phyloP scores from a whole-genome alignment of 2,113 vertebrate species.

The Miniopterus natalensis region DNA sequence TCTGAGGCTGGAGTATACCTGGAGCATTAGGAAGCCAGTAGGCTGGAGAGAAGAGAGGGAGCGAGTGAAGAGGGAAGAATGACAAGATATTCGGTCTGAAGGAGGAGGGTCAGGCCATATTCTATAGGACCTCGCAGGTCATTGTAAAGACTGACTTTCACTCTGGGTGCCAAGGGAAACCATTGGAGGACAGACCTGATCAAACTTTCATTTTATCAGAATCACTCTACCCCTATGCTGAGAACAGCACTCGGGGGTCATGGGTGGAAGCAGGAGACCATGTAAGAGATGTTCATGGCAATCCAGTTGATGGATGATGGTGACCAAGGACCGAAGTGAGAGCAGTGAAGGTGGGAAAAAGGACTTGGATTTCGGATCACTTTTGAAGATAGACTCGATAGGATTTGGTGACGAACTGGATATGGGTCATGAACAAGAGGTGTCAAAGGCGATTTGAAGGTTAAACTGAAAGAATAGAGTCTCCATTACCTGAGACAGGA shows the following conservation, averaged over 20 bases:
- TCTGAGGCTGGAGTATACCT: not conserved
- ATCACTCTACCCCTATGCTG: not conserved
- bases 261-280: not conserved
- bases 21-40: not conserved
- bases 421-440: not conserved
- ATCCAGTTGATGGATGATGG: not conserved
- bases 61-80: not conserved
- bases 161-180: not conserved
- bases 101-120: not conserved
- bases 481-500: not conserved
- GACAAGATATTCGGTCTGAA: not conserved
- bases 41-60: not conserved
- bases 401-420: not conserved
- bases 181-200: not conserved
- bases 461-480: not conserved
- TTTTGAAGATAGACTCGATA: not conserved
- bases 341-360: not conserved
- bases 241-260: not conserved
- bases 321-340: not conserved
- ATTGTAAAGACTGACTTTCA: not conserved
- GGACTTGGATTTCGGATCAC: not conserved
- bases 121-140: not conserved
- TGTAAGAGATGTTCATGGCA: not conserved
- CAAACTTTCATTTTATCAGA: not conserved
- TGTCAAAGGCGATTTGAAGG: not conserved